Evolutionary conservation across 1,140 invertebrate genomes (phyloP), one percentile per base, ranked within the genome.

Genomic region (Aphelenchoides besseyi): DNA sequence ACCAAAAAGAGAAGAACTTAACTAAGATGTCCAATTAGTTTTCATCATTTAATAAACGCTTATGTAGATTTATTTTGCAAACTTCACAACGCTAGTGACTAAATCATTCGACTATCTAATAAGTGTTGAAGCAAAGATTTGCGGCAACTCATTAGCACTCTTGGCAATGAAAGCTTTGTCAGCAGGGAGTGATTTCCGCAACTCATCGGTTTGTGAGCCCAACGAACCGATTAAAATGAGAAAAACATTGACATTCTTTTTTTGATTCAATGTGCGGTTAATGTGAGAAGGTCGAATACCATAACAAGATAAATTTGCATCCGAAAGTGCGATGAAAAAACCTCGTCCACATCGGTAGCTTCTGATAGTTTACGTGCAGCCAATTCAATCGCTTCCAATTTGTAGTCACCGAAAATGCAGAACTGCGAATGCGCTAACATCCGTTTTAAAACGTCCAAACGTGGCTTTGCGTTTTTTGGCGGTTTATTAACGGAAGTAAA

Each of bases 201-300:
- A 83, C 91, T 88, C 88, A 53, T 89, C 87, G 23, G 94, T 95
- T 87, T 98, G 92, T 84, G 97, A 90, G 28, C 92, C 94, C 32
- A 97, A 87, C 16, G 94, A 94, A 41, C 94, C 95, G 79, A 98
- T 95, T 77, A 97, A 96, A 76, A 98, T 91, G 3, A 91, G 91
- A 86, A 92, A 95, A 1, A 92, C 91, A 85, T 92, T 92, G 16
- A 88, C 86, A 41, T 28, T 70, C 30, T 86, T 82, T 2, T 85
- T 85, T 26, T 68, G 29, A 73, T 89, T 88, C 52, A 98, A 85
- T 23, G 91, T 89, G 61, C 89, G 85, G 0, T 90, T 90, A 76
- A 97, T 88, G 69, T 89, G 86, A 57, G 89, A 87, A 0, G 94
- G 91, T 3, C 89, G 87, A 76, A 97, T 96, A n/a, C 92, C 92